Base-by-base conservation (phyloP, 2,888 invertebrate genomes). In the Adineta ricciae region DNA sequence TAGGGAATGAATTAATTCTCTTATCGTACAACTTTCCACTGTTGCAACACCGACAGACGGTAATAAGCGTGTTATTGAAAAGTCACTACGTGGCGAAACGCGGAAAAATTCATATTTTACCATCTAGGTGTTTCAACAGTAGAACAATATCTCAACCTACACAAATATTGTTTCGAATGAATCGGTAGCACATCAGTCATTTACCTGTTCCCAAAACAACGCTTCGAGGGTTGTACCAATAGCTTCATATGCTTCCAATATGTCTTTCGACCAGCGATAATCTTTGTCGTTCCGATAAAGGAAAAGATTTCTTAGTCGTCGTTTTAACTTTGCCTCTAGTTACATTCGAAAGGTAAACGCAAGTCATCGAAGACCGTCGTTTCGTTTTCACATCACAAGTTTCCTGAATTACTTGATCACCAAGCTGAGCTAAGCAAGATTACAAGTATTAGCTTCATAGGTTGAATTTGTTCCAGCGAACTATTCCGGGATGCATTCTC, bases 1-100 rank as follows among this genome's bases (percentile, higher is more conserved):
- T n/a, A 78, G 78, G 21, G 78, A 41, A 41, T 41, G 78, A n/a
- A 78, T 78, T 41, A 41, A n/a, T 41, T 78, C 78, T 41, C 38
- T 78, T 11, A 78, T 41, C 41, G 78, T 78, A 24, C 89, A 88
- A 87, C 90, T 89, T 85, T 90, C 91, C 11, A 91, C 87, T 3
- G 91, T 91, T 52, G 91, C 91, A 32, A 91, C 91, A 52, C 91
- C 91, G 4, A 91, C 91, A 86, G 90, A 90, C 84, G 89, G 88
- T 24, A 91, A 88, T 11, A 91, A 87, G 8, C 91, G 91, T 11
- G 91, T 91, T 87, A 91, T 91, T 84, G 41, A 24, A 78, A 78
- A 78, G 41, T 78, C 38, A 78, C 41, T 78, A 2, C 78, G 38
- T n/a, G 78, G 78, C n/a, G 78, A 78, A 14, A 78, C 24, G 41